Conservation (phyloP, 2,888 invertebrate species). For the Cryptus viduatorius region DNA sequence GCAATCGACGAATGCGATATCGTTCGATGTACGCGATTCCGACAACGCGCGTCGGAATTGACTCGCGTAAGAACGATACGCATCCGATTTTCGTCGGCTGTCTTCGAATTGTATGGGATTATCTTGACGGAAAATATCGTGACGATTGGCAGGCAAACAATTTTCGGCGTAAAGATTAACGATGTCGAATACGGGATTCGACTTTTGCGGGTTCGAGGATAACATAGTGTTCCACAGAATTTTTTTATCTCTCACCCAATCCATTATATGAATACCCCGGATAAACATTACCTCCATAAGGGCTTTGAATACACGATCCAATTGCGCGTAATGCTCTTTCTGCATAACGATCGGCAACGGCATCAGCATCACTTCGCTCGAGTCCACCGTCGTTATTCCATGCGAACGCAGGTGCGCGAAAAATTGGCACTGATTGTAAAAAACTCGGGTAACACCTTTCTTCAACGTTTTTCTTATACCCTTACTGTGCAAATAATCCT, state of each 20-base stretch:
- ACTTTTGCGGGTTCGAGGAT: slow-evolving; percentile 47
- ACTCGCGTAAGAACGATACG: neutral
- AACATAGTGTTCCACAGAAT: slow-evolving; percentile 75
- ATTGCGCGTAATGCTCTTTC: slow-evolving; percentile 72
- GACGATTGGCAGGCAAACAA: slow-evolving; percentile 45
- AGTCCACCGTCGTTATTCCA: slow-evolving; percentile 72
- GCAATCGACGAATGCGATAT: slow-evolving; percentile 80
- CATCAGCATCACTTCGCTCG: slow-evolving; percentile 81
- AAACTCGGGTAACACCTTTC: slow-evolving; percentile 76
- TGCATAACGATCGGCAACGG: slow-evolving; percentile 77
- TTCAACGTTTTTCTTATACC: slow-evolving; percentile 75
- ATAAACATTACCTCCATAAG: slow-evolving; percentile 81
- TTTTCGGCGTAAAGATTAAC: slow-evolving; percentile 67
- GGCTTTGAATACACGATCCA: slow-evolving; percentile 77
- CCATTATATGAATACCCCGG: slow-evolving; percentile 77
- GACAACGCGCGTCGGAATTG: neutral
- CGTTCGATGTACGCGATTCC: slow-evolving; percentile 63
- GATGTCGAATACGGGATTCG: slow-evolving; percentile 67
- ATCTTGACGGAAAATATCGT: slow-evolving; percentile 20
- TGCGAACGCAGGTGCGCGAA: slow-evolving; percentile 80
- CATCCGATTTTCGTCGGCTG: slow-evolving; percentile 17
- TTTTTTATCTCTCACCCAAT: slow-evolving; percentile 77
- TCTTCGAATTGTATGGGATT: slow-evolving; percentile 32
- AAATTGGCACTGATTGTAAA: slow-evolving; percentile 82
- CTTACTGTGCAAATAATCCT: slow-evolving; percentile 72